Evolutionary conservation across 2,797 vertebrate species (phyloP).

Genomic region (Falco biarmicus): DNA sequence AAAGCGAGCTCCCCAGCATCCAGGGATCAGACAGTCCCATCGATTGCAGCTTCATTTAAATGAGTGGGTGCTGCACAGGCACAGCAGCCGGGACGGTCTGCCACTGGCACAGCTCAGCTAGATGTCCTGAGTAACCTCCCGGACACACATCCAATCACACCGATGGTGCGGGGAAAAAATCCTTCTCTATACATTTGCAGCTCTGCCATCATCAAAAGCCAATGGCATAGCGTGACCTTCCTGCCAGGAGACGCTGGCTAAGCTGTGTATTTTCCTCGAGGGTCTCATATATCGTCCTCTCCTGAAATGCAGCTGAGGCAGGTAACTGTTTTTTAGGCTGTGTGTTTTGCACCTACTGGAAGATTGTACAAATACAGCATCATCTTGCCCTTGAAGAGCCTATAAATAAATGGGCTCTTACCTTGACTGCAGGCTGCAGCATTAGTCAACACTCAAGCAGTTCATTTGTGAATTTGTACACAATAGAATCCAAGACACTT

Average conservation of each 20-base stretch:
- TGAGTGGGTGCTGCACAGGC: background rate
- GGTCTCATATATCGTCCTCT: constrained; percentile 35
- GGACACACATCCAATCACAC: background rate
- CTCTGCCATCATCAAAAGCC: background rate
- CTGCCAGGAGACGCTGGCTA: constrained; percentile 2
- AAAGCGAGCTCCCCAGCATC: constrained; percentile 3
- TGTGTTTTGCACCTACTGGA: constrained; percentile 7
- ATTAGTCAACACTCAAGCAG: constrained; percentile 69
- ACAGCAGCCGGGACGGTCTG: background rate
- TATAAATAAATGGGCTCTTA: constrained; percentile 72
- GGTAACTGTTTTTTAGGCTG: constrained; percentile 54
- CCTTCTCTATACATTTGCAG: background rate
- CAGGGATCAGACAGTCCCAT: constrained; percentile 40
- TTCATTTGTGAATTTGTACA: constrained; percentile 72
- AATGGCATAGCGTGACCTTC: background rate
- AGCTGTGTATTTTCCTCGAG: constrained; percentile 36
- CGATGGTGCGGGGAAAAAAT: background rate
- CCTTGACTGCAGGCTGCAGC: constrained; percentile 65
- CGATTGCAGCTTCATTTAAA: constrained; percentile 14
- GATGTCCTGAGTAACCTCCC: background rate
- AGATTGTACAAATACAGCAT: constrained; percentile 65
- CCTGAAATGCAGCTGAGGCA: background rate
- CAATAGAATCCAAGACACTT: constrained; percentile 59
- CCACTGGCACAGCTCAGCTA: background rate
- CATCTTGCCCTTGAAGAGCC: constrained; percentile 69